phyloP scores from a whole-genome alignment of 1,140 invertebrate species.

The Trichonephila inaurata region DNA sequence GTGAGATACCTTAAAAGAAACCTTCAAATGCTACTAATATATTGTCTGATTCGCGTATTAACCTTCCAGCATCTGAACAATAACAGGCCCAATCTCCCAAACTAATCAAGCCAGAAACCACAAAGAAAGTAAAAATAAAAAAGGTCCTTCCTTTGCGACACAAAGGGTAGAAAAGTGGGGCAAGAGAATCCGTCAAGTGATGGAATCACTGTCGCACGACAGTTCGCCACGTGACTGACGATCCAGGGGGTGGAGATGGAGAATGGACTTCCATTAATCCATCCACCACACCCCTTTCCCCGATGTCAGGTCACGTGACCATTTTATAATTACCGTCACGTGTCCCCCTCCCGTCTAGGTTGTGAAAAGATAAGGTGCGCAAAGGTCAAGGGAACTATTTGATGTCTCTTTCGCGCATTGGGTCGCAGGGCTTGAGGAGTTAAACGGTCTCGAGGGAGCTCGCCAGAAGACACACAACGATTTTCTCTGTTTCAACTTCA shows the following conservation, averaged over 20 bases:
- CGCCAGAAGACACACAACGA: not conserved
- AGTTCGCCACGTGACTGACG: slow-evolving; percentile 59
- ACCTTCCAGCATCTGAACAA: no score
- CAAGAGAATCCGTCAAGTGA: slow-evolving; percentile 47
- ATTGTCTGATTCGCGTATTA: no score
- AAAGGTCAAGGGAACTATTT: slow-evolving; percentile 64
- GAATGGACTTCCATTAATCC: slow-evolving; percentile 67
- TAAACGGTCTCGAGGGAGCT: slow-evolving; percentile 37
- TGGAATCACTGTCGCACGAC: slow-evolving; percentile 63
- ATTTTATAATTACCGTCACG: slow-evolving; percentile 59
- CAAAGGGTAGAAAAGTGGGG: not conserved
- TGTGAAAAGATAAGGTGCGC: slow-evolving; percentile 37
- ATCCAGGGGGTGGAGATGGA: slow-evolving; percentile 21
- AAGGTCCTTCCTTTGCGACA: not conserved
- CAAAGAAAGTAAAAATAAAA: not conserved
- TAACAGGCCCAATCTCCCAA: no score
- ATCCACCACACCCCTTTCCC: not conserved
- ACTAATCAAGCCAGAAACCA: no score
- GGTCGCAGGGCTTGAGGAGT: slow-evolving; percentile 15
- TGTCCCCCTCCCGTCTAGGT: not conserved
- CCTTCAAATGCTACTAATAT: no score
- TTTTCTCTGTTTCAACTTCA: not conserved
- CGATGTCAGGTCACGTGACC: slow-evolving; percentile 40
- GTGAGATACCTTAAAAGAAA: no score
- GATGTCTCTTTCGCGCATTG: slow-evolving; percentile 56